Evolutionary conservation across 2,888 invertebrate genomes (phyloP).

Genomic region (Microdon myrmicae): DNA sequence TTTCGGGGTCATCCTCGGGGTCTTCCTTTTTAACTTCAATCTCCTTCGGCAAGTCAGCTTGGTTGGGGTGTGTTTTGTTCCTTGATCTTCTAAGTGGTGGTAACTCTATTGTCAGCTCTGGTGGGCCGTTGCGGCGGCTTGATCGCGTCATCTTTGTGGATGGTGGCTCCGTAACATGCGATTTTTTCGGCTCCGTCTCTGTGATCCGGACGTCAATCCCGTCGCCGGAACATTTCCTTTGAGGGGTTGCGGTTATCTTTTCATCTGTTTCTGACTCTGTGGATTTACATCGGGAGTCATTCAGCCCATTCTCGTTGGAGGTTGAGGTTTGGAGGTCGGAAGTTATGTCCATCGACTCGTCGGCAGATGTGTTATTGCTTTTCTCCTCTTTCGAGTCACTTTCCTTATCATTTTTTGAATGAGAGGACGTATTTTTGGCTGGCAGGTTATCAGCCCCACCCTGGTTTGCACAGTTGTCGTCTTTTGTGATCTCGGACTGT

Average conservation of each 20-base stretch:
- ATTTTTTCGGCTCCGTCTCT: constrained; percentile 7
- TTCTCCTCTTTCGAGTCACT: no score
- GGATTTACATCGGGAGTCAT: not conserved
- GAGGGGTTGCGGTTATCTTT: constrained; percentile 33
- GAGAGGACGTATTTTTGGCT: no score
- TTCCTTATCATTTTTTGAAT: no score
- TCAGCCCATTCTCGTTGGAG: not conserved
- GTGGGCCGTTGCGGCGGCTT: constrained; percentile 58
- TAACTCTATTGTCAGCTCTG: constrained; percentile 57
- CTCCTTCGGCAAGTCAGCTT: constrained; percentile 27
- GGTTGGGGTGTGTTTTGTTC: constrained; percentile 52
- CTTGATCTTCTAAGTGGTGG: constrained; percentile 59
- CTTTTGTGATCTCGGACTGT: no score
- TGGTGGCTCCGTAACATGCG: constrained; percentile 4
- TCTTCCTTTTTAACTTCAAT: constrained; percentile 22
- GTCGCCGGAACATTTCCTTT: constrained; percentile 61
- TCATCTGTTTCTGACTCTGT: not conserved
- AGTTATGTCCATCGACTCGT: no score
- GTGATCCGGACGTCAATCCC: constrained; percentile 52
- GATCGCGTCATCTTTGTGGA: constrained; percentile 56
- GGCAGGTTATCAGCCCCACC: no score
- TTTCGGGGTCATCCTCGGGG: not conserved
- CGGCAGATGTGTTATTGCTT: no score
- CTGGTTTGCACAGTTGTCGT: no score
- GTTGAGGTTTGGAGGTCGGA: constrained; percentile 3